Percentiles rank a stretch among this genome's conserved stretches.
These are phyloP conservation scores for Epinephelus lanceolatus DNA, from an alignment of 2,113 vertebrate genomes.

Conservation along the genomic window DNA sequence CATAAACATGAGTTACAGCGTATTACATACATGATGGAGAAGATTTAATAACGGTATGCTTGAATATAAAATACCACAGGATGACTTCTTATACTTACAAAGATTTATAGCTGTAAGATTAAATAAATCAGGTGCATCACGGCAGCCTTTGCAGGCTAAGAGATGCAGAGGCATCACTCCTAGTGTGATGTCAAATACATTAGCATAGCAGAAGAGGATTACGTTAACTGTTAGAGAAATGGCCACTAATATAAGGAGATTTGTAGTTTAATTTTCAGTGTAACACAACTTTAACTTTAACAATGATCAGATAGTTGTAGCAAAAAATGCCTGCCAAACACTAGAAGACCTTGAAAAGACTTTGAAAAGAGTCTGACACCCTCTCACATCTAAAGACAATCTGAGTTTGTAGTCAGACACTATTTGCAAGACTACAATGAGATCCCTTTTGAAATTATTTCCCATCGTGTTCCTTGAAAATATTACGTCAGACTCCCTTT, in stretches of 20 bases:
- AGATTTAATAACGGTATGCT: conserved; percentile 15
- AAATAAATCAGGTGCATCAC: conserved; percentile 20
- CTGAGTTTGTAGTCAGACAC: too few species aligned
- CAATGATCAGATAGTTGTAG: neutral
- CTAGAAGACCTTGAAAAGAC: too few species aligned
- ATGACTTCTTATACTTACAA: conserved; percentile 4
- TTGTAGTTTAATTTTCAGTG: conserved; percentile 7
- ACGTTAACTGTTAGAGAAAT: conserved; percentile 6
- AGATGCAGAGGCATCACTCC: conserved; percentile 24
- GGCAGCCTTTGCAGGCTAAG: neutral
- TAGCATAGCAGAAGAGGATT: conserved; percentile 35
- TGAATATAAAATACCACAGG: conserved; percentile 26
- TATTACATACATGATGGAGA: neutral
- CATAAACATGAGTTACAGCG: neutral
- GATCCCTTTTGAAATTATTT: too few species aligned
- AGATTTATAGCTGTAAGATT: conserved; percentile 16
- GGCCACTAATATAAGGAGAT: conserved; percentile 17
- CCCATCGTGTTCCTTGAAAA: too few species aligned
- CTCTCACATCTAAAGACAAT: too few species aligned
- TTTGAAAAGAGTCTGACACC: too few species aligned
- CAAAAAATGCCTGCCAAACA: too few species aligned
- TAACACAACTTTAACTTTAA: neutral
- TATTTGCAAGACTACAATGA: too few species aligned
- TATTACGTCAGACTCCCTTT: too few species aligned
- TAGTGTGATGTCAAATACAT: conserved; percentile 7